Conservation (phyloP, 2,113 vertebrate species). For the Tetraodon nigroviridis region DNA sequence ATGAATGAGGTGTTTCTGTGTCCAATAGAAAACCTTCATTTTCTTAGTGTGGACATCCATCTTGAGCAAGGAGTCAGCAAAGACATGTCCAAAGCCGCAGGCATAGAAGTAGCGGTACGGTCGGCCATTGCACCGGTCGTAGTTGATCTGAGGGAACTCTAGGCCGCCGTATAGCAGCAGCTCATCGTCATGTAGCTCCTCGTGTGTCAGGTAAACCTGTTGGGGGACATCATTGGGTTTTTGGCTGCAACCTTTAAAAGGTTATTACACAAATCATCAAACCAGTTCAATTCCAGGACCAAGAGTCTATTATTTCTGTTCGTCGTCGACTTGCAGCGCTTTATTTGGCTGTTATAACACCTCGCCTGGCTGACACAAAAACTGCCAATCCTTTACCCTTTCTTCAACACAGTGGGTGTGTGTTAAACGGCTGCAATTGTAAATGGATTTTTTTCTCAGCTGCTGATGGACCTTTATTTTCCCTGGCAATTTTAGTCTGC, state of each 20-base stretch:
- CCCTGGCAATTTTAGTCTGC: neutral
- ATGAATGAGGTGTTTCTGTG: constrained; percentile 24
- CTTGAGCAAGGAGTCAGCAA: constrained; percentile 87
- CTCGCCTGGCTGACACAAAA: constrained; percentile 15
- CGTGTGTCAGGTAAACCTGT: constrained; percentile 84
- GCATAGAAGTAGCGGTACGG: constrained; percentile 87
- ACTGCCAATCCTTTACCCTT: constrained; percentile 31
- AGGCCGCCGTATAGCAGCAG: constrained; percentile 81
- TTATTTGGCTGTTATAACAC: constrained; percentile 17
- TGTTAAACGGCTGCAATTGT: neutral
- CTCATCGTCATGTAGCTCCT: constrained; percentile 78
- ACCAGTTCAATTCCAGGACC: neutral
- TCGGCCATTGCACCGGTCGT: constrained; percentile 72
- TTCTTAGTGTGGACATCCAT: constrained; percentile 84
- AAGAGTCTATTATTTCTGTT: neutral
- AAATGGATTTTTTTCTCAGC: neutral
- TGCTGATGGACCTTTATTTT: no score
- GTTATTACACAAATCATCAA: neutral
- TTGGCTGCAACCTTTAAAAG: neutral
- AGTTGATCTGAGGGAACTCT: constrained; percentile 93
- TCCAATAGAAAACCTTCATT: constrained; percentile 74
- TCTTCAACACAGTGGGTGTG: constrained; percentile 3
- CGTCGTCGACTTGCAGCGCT: neutral
- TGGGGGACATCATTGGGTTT: constrained; percentile 4
- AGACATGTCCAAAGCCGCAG: constrained; percentile 83